These are phyloP conservation scores for Eidolon helvum DNA, from an alignment of 2,113 vertebrate species.

Conservation along the genomic window DNA sequence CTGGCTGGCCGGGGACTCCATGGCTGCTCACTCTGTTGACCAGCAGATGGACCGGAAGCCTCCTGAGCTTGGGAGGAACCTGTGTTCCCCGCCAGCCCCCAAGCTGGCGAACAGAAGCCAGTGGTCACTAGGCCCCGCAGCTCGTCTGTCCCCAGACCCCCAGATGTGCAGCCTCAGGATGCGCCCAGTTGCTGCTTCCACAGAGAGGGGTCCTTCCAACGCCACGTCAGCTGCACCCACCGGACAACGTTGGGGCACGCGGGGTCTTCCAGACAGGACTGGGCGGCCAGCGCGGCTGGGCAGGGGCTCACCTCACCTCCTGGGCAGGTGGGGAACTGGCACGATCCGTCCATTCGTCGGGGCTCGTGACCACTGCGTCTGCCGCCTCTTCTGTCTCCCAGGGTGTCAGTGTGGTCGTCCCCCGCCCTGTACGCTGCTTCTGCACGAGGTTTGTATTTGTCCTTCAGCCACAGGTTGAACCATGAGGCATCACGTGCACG, in stretches of 20 bases:
- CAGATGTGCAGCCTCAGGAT: not conserved
- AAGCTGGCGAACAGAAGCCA: not conserved
- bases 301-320: not conserved
- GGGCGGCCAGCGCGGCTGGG: not conserved
- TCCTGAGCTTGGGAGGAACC: not conserved
- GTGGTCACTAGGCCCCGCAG: not conserved
- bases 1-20: not conserved
- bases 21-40: not conserved
- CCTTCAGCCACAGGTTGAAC: not conserved
- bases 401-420: not conserved
- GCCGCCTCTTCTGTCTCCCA: too few relatives aligned
- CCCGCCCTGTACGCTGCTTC: not conserved
- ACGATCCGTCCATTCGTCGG: fast-evolving
- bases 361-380: fast-evolving
- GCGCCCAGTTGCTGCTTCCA: fast-evolving
- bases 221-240: not conserved
- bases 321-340: not conserved
- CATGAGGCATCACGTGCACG: not conserved
- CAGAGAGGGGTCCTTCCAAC: not conserved
- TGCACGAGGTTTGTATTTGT: fast-evolving
- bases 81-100: not conserved
- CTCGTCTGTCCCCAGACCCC: not conserved
- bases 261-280: not conserved
- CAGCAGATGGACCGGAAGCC: fast-evolving
- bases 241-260: not conserved